Conservation (phyloP, 2,113 vertebrate species). For the Thoracochromis brauschi region DNA sequence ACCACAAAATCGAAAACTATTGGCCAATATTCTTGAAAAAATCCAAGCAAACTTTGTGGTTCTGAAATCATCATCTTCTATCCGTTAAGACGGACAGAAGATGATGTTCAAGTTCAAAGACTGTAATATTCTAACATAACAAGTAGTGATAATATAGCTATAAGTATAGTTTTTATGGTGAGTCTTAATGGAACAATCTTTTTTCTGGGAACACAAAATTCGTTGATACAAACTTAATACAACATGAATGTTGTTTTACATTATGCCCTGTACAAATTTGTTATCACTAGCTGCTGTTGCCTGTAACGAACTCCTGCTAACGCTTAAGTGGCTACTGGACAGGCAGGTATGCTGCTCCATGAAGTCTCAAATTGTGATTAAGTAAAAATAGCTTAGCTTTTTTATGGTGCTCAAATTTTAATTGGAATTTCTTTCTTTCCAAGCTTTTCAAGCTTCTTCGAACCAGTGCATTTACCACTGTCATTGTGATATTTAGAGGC, state of each 20-base stretch:
- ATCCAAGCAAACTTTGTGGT: not conserved
- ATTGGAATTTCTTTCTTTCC: not conserved
- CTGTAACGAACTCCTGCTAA: not conserved
- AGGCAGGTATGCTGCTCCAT: not conserved
- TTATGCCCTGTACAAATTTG: not conserved
- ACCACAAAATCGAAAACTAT: not conserved
- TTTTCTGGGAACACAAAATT: not conserved
- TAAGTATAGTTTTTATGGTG: not conserved
- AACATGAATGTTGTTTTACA: not conserved
- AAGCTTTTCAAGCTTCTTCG: not conserved
- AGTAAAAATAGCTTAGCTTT: not conserved
- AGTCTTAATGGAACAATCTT: not conserved
- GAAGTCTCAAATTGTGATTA: not conserved
- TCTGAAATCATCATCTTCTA: not conserved
- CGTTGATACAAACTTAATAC: not conserved
- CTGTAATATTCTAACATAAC: not conserved
- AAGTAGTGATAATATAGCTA: not conserved
- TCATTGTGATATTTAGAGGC: conserved; percentile 34
- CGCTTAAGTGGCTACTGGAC: not conserved
- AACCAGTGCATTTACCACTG: not conserved
- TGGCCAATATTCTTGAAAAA: not conserved
- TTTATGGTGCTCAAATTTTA: not conserved
- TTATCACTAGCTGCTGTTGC: not conserved
- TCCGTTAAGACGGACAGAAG: rapidly evolving
- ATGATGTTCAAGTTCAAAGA: not conserved